A percentile compares a stretch with the other conserved stretches of the same genome.
Conservation (phyloP, 1,140 invertebrate genomes). For the Hyles euphorbiae region DNA sequence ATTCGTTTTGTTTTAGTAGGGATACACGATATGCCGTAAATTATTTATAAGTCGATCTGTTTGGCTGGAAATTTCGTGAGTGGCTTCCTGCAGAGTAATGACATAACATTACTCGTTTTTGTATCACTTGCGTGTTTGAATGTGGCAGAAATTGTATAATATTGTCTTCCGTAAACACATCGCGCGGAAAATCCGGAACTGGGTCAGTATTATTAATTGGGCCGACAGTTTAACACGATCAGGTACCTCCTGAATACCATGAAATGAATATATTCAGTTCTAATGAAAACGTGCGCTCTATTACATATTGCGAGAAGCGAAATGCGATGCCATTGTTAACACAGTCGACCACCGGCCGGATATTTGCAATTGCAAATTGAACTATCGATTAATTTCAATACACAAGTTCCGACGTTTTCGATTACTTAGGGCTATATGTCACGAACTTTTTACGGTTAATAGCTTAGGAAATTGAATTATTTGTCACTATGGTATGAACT, state of each 20-base stretch:
- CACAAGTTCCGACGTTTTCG: slow-evolving; percentile 14
- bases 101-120: no score
- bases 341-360: slow-evolving; percentile 15
- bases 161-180: no score
- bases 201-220: slow-evolving; percentile 3
- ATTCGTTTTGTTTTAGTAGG: no score
- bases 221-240: background rate
- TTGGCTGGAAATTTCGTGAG: no score
- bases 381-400: slow-evolving; percentile 20
- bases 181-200: background rate
- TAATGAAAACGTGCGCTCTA: slow-evolving; percentile 10
- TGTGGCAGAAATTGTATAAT: no score
- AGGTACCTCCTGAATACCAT: slow-evolving; percentile 9
- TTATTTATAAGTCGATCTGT: no score
- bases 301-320: slow-evolving; percentile 12
- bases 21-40: no score
- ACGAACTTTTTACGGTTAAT: no score
- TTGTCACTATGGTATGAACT: no score
- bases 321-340: slow-evolving; percentile 19
- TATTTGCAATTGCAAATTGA: slow-evolving; percentile 24
- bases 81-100: no score
- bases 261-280: slow-evolving; percentile 6
- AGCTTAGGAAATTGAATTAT: no score
- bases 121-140: no score
- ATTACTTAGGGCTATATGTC: background rate